Evolutionary conservation across 2,797 vertebrate species (phyloP).

Genomic region (Acrossocheilus wenchowensis): DNA sequence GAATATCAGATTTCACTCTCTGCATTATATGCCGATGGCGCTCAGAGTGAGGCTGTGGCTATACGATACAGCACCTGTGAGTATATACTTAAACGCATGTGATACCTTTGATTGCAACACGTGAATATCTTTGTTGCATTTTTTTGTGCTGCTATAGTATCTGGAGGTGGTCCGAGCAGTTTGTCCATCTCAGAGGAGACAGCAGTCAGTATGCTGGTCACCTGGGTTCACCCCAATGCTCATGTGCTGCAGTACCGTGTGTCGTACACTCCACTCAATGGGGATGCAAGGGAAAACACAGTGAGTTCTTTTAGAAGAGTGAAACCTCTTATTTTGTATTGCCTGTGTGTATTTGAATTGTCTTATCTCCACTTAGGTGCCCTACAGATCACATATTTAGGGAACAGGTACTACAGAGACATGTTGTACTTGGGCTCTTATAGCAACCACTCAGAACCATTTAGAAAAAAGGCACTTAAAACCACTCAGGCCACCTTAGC

Average conservation of each 20-base stretch:
- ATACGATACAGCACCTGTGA: constrained; percentile 88
- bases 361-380: neutral
- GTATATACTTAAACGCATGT: constrained; percentile 60
- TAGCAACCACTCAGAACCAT: neutral
- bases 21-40: constrained; percentile 88
- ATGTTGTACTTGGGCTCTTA: neutral
- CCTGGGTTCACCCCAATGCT: constrained; percentile 85
- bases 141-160: constrained; percentile 71
- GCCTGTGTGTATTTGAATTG: neutral
- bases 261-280: constrained; percentile 78
- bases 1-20: constrained; percentile 93
- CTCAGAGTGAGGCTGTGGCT: constrained; percentile 88
- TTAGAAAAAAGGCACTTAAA: neutral
- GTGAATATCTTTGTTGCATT: neutral
- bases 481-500: neutral
- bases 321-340: constrained; percentile 11
- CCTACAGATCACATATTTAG: neutral
- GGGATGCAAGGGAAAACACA: constrained; percentile 77
- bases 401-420: neutral
- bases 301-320: constrained; percentile 72
- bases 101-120: neutral
- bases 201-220: constrained; percentile 83
- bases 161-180: constrained; percentile 81
- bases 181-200: constrained; percentile 84
- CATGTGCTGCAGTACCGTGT: constrained; percentile 87